Evolutionary conservation across 2,888 invertebrate genomes (phyloP).

Genomic region (Lottia gigantea): DNA sequence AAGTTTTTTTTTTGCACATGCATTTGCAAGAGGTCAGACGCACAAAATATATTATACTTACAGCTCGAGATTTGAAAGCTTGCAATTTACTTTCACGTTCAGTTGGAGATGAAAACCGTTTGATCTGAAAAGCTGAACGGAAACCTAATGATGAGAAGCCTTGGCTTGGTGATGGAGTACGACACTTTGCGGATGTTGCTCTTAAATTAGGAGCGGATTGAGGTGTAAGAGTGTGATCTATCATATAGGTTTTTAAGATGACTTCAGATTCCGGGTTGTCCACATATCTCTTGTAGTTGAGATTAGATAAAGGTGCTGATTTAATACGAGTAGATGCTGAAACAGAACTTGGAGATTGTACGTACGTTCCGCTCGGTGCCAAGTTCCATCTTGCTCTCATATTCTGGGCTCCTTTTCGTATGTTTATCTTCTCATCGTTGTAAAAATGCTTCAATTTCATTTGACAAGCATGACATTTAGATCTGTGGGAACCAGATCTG

Average conservation of each 20-base stretch:
- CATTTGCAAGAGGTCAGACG: too few species aligned
- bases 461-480: constrained; percentile 41
- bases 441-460: constrained; percentile 35
- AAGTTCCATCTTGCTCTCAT: background rate
- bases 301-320: background rate
- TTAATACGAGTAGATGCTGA: background rate
- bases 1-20: too few species aligned
- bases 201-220: background rate
- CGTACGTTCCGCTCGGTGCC: background rate
- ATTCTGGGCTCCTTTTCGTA: background rate
- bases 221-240: background rate
- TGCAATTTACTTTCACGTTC: constrained; percentile 8
- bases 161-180: background rate
- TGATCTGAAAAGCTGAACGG: background rate
- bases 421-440: constrained; percentile 22
- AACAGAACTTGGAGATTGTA: background rate
- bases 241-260: background rate
- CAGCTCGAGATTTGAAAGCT: constrained; percentile 14
- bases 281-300: background rate
- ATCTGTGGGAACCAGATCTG: background rate
- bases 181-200: background rate
- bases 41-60: too few species aligned
- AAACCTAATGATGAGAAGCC: background rate
- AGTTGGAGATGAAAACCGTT: constrained; percentile 11
- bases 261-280: background rate